These are phyloP conservation scores for Paedocypris sp. DNA, from an alignment of 2,113 vertebrate genomes.

Conservation along the genomic window DNA sequence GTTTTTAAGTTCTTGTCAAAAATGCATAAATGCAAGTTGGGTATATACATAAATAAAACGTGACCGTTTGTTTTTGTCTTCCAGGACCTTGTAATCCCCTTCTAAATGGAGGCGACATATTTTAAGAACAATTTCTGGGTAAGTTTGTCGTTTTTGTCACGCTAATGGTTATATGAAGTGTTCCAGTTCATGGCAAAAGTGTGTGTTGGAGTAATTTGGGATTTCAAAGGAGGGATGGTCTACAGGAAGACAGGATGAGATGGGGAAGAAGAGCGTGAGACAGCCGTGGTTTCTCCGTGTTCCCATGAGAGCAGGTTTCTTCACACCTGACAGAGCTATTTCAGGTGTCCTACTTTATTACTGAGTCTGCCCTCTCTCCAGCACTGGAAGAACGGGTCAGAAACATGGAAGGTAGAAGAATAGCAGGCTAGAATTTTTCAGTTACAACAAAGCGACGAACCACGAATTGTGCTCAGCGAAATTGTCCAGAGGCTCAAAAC, in stretches of 20 bases:
- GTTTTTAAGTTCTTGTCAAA: too few relatives aligned
- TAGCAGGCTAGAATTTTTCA: neutral
- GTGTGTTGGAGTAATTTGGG: neutral
- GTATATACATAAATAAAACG: too few relatives aligned
- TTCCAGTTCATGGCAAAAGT: too few relatives aligned
- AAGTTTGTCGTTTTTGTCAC: conserved; percentile 32
- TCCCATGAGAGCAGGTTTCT: too few relatives aligned
- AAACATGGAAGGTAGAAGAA: neutral
- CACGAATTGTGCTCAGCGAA: too few relatives aligned
- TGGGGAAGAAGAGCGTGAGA: neutral
- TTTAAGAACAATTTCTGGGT: conserved; percentile 70
- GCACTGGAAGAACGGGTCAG: neutral
- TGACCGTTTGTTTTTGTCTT: conserved; percentile 1
- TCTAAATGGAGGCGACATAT: conserved; percentile 49
- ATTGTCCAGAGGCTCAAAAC: too few relatives aligned
- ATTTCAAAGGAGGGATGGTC: neutral
- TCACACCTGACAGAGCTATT: conserved; percentile 32
- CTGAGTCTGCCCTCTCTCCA: neutral
- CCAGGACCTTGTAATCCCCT: conserved; percentile 43
- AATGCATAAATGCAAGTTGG: too few relatives aligned
- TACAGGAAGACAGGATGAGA: neutral
- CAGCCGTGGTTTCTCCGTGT: neutral
- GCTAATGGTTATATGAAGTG: neutral
- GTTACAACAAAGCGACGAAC: too few relatives aligned
- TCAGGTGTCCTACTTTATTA: conserved; percentile 25